Evolutionary conservation across 23 tunicate species (phyloP), one percentile per base, ranked within the genome.

Genomic region (Pegea sp.): DNA sequence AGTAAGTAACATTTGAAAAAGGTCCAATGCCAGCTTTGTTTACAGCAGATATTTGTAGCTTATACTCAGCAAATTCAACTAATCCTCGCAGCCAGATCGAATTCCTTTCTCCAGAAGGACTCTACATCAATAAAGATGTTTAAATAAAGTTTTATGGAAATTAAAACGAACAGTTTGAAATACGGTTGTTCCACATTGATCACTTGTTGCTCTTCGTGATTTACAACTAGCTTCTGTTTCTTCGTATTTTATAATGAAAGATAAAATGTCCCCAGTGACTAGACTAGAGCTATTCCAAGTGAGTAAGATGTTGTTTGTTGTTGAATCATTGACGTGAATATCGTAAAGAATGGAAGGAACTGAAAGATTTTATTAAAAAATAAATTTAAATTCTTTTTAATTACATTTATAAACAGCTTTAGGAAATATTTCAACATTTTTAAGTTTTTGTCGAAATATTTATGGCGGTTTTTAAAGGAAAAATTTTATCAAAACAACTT

Each of bases 11-110:
- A 23, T 54, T 27, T 31, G 89, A 62, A 62, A 68, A 77, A 1
- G 31, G 7, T 56, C 89, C 89, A 19, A 56, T 61, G 30, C 89
- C 89, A 3, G 74, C 69, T 11, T 60, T 64, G 23, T 56, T 77
- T 0, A 68, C 42, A 2, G 89, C 89, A 1, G 89, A 70, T 20
- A 77, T 61, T 56, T 63, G 66, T 31, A 77, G 13, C 16, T 26
- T 28, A 48, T 65, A 77, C 5, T 56, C 31, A 20, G 70, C 2
- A 0, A 49, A 34, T 5, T 44, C 27, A 21, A 25, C 5, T n/a
- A 54, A 38, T 8, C 16, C 16, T 38, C 46, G 11, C 46, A 38
- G 16, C 46, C n/a, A n/a, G n/a, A n/a, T n/a, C n/a, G n/a, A n/a
- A n/a, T n/a, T n/a, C n/a, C n/a, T n/a, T n/a, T n/a, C n/a, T n/a